Evolutionary conservation across 2,797 vertebrate species (phyloP).

Genomic region (Adelosebastes latens): DNA sequence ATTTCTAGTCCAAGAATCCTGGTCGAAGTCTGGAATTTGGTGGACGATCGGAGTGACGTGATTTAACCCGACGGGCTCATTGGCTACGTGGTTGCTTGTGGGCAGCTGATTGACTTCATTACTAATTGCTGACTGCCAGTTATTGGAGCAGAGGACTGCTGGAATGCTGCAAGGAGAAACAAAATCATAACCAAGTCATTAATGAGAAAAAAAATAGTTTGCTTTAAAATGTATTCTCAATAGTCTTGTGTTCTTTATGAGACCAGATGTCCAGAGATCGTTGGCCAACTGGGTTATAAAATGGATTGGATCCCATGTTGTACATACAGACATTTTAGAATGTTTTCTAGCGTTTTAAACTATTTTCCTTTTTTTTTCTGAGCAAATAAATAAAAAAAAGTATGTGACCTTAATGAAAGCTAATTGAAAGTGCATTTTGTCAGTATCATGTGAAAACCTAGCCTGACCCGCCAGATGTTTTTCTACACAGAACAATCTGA

Average conservation of each 20-base stretch:
- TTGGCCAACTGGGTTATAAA: neutral
- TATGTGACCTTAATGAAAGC: neutral
- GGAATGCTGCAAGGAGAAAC: constrained; percentile 85
- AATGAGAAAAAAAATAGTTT: neutral
- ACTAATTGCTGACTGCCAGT: constrained; percentile 84
- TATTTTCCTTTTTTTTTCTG: neutral
- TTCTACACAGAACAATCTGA: too few species aligned
- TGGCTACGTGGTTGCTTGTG: constrained; percentile 21
- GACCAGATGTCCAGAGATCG: neutral
- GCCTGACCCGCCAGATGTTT: too few species aligned
- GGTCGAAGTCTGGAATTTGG: constrained; percentile 64
- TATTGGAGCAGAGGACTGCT: constrained; percentile 89
- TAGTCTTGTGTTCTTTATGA: constrained; percentile 2
- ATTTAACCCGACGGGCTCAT: constrained; percentile 30
- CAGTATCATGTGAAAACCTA: neutral
- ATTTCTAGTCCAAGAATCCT: constrained; percentile 54
- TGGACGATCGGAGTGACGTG: constrained; percentile 20
- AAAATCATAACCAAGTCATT: neutral
- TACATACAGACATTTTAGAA: neutral
- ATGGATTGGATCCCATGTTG: neutral
- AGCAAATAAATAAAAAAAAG: neutral
- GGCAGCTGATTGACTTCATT: constrained; percentile 44
- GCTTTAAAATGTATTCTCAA: neutral
- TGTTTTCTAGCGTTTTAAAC: neutral
- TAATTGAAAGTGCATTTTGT: neutral